These are phyloP conservation scores for Meloe dianella DNA, from an alignment of 2,888 invertebrate genomes.

Conservation along the genomic window DNA sequence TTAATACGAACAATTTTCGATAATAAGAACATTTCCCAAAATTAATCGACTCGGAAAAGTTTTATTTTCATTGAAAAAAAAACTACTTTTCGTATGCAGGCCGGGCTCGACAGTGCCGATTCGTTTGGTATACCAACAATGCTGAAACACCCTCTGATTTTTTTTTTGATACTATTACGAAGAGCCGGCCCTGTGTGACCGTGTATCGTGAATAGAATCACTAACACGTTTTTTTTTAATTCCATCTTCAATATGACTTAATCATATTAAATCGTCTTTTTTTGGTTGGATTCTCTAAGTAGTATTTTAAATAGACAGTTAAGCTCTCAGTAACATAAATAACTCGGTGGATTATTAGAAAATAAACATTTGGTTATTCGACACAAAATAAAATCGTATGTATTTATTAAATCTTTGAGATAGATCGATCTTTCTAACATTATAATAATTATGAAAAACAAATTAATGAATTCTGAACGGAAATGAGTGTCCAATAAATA, in stretches of 20 bases:
- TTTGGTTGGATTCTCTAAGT: neutral
- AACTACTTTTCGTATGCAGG: too few species aligned
- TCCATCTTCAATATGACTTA: neutral
- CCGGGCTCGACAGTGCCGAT: too few species aligned
- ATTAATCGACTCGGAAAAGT: too few species aligned
- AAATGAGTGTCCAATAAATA: too few species aligned
- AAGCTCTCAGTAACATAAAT: conserved; percentile 1
- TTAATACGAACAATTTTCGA: too few species aligned
- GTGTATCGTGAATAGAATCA: neutral
- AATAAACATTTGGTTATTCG: conserved; percentile 7
- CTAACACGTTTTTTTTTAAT: neutral
- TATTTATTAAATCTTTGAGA: neutral
- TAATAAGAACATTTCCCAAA: too few species aligned
- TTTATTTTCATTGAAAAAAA: too few species aligned
- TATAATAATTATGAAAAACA: too few species aligned
- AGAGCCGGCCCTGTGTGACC: too few species aligned
- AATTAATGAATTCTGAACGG: too few species aligned
- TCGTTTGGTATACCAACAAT: too few species aligned
- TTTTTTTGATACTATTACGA: neutral
- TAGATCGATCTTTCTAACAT: neutral
- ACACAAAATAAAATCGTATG: neutral
- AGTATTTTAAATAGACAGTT: conserved; percentile 4
- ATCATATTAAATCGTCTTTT: neutral
- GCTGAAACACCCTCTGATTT: too few species aligned
- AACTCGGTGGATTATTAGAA: neutral